phyloP scores from a whole-genome alignment of 2,797 vertebrate species.

The Sciaenops ocellatus region DNA sequence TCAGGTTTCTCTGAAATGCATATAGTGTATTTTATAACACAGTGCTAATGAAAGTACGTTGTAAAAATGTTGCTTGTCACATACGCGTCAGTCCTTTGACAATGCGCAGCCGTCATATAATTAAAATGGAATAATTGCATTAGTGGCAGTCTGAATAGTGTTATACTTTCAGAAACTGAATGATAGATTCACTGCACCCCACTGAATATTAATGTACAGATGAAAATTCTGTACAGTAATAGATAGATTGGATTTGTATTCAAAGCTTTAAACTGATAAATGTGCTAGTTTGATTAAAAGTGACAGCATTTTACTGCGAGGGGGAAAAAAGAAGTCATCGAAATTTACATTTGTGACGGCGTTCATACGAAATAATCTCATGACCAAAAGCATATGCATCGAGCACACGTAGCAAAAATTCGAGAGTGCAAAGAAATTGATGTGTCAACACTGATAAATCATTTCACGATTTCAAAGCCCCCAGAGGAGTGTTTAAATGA shows the following conservation, averaged over 20 bases:
- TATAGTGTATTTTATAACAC: not conserved
- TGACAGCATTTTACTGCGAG: constrained; percentile 49
- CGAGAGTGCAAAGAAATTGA: constrained; percentile 53
- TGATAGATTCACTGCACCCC: constrained; percentile 24
- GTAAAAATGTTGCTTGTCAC: constrained; percentile 8
- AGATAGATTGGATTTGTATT: constrained; percentile 1
- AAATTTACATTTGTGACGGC: constrained; percentile 51
- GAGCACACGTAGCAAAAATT: constrained; percentile 19
- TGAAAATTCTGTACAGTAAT: constrained; percentile 26
- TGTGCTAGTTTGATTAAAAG: constrained; percentile 48
- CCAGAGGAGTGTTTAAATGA: constrained; percentile 32
- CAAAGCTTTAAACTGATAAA: constrained; percentile 44
- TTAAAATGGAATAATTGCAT: constrained; percentile 22
- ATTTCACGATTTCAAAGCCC: constrained; percentile 46
- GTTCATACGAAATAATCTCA: constrained; percentile 44
- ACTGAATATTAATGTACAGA: constrained; percentile 45
- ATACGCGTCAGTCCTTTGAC: constrained; percentile 3
- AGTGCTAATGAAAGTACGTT: not conserved
- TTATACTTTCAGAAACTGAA: not conserved
- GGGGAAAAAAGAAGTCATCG: constrained; percentile 24
- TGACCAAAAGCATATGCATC: constrained; percentile 37
- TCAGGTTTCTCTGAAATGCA: constrained; percentile 2
- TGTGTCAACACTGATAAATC: constrained; percentile 66
- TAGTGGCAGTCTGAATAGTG: constrained; percentile 37
- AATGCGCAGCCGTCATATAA: constrained; percentile 13